phyloP scores from a whole-genome alignment of 2,888 invertebrate genomes.

The Trichogramma dendrolimi region DNA sequence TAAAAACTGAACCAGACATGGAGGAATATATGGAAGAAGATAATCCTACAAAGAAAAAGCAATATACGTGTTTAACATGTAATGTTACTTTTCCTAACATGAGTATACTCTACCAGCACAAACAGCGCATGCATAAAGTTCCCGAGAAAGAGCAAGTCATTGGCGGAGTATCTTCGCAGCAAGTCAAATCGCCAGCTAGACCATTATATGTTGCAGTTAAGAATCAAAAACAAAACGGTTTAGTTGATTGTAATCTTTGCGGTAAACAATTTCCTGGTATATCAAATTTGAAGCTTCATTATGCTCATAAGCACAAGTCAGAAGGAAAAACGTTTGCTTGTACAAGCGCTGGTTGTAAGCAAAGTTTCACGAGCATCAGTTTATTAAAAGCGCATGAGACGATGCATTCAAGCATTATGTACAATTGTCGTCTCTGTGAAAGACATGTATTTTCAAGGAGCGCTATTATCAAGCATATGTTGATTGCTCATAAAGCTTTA shows the following conservation, averaged over 20 bases:
- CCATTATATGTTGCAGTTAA: too few species aligned
- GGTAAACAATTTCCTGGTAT: constrained; percentile 58
- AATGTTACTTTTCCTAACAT: constrained; percentile 62
- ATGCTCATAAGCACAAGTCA: constrained; percentile 48
- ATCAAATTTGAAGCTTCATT: constrained; percentile 58
- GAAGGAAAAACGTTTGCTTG: constrained; percentile 26
- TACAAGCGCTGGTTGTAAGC: constrained; percentile 38
- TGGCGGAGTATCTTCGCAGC: too few species aligned
- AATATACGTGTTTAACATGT: constrained; percentile 60
- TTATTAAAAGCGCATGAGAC: constrained; percentile 56
- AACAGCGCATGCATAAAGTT: constrained; percentile 56
- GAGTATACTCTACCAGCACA: constrained; percentile 62
- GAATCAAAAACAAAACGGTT: constrained; percentile 40
- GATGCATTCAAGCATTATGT: constrained; percentile 57
- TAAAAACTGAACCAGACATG: neutral
- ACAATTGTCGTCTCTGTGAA: constrained; percentile 60
- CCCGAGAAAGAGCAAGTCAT: constrained; percentile 38
- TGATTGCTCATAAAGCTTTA: constrained; percentile 52
- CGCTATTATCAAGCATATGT: constrained; percentile 58
- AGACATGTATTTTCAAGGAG: constrained; percentile 58
- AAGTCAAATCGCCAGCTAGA: too few species aligned
- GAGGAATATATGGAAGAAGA: constrained; percentile 35
- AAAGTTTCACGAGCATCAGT: constrained; percentile 54
- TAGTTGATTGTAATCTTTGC: constrained; percentile 58
- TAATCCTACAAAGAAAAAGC: constrained; percentile 34